Evolutionary conservation across 2,888 invertebrate species (phyloP), one percentile per base, ranked within the genome.

Genomic region (Dexiosoma caninum): DNA sequence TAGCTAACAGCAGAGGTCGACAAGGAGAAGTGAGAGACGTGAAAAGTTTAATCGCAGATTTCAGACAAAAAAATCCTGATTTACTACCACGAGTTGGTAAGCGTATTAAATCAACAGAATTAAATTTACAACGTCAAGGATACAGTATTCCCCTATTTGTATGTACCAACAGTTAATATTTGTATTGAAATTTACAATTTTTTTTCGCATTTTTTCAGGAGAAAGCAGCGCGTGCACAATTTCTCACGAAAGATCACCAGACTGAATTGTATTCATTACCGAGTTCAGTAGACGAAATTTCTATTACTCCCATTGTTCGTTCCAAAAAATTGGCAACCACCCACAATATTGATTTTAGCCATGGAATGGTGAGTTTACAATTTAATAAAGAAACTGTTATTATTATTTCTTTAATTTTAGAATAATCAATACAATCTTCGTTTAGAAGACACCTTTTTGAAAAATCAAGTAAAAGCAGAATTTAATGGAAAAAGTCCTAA

Each of bases 11-110:
- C 49, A 62, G 92, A 90, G 95, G 95, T 0, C 91, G 94, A 0
- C 95, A 95, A 86, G 94, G 95, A 0, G 93, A 95, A 0, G 94
- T 94, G n/a, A 93, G 95, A 77, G 95, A 96, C 87, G 95, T 96
- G 0, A 94, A 95, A 87, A 94, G 95, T 4, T 95, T 96, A 71
- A 95, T 95, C 85, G 95, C 95, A 0, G 95, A 95, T 87, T 95
- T 95, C 86, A 92, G 95, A 83, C 94, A 94, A 82, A 91, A 94
- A 83, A 95, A 95, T 89, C 95, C 95, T 0, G 95, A 95, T 83
- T 91, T 93, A 4, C 93, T 94, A 0, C 95, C 95, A 0, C 90
- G 94, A 83, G 92, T 94, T 84, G 93, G 94, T 4, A 91, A 93
- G 27, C 89, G 94, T 57, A 92, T 93, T 89, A 93, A 93, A 60